Conservation (phyloP, 2,797 vertebrate genomes). For the Staurois parvus region DNA sequence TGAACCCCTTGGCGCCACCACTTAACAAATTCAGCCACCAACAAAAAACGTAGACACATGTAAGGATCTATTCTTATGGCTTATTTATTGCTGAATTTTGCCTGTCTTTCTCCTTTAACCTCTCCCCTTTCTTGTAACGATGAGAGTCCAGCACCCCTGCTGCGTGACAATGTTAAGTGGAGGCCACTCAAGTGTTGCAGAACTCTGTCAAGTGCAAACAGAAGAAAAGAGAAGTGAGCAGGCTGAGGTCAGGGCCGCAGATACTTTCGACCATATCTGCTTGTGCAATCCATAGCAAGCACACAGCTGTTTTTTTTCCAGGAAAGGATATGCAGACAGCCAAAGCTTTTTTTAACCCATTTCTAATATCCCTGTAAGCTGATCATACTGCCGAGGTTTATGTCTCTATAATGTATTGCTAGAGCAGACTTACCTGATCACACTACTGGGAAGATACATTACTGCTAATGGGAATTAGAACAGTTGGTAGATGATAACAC, state of each 20-base stretch:
- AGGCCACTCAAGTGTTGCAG: slow-evolving; percentile 29
- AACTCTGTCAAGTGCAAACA: slow-evolving; percentile 40
- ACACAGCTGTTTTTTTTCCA: slow-evolving; percentile 39
- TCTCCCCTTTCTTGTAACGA: background rate
- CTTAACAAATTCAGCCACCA: no score
- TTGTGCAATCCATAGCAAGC: slow-evolving; percentile 20
- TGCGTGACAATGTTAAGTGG: slow-evolving; percentile 44
- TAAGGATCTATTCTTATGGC: no score
- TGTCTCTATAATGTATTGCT: slow-evolving; percentile 20
- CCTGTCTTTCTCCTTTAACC: background rate
- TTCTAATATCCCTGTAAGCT: slow-evolving; percentile 6
- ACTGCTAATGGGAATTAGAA: slow-evolving; percentile 34
- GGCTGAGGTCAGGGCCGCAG: slow-evolving; percentile 18
- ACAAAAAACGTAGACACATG: no score
- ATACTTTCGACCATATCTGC: background rate
- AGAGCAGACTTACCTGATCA: slow-evolving; percentile 33
- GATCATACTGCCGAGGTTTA: slow-evolving; percentile 22
- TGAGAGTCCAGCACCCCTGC: slow-evolving; percentile 15
- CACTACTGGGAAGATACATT: slow-evolving; percentile 34
- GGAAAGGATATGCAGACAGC: slow-evolving; percentile 10
- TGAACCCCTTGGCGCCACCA: no score
- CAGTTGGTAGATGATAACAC: slow-evolving; percentile 37
- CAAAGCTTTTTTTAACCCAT: slow-evolving; percentile 36
- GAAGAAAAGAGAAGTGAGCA: slow-evolving; percentile 41
- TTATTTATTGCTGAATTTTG: background rate